Base-by-base conservation (phyloP, 2,888 invertebrate species). In the Diaperis boleti region DNA sequence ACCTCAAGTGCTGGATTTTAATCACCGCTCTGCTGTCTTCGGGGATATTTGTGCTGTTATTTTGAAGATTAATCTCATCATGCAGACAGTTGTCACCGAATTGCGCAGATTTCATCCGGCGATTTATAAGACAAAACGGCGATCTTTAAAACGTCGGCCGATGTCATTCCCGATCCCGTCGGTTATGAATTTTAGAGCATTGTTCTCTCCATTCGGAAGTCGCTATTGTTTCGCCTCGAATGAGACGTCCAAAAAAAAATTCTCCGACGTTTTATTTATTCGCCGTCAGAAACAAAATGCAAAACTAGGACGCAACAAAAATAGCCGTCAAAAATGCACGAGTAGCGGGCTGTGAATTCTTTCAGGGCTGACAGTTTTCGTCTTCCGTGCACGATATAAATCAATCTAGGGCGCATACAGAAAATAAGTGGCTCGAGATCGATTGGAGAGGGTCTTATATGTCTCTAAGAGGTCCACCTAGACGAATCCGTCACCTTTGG, bases 381-480 rank as follows among this genome's bases (percentile, higher is more conserved):
- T 55, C 63, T 55, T 59, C 54, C 67, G 67, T 66, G 49, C 60
- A 67, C 65, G 69, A 70, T 72, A 72, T 69, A 72, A 74, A 75
- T 74, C 74, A 75, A 75, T 75, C 75, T n/a, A n/a, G n/a, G n/a
- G n/a, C n/a, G n/a, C n/a, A n/a, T n/a, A n/a, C n/a, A n/a, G n/a
- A n/a, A n/a, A n/a, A n/a, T n/a, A n/a, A n/a, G n/a, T n/a, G n/a
- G n/a, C n/a, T n/a, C n/a, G n/a, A n/a, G n/a, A n/a, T n/a, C n/a
- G n/a, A n/a, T n/a, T n/a, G n/a, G n/a, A n/a, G n/a, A n/a, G n/a
- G n/a, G n/a, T n/a, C n/a, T n/a, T n/a, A n/a, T n/a, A n/a, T n/a
- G n/a, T n/a, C n/a, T n/a, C n/a, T n/a, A n/a, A n/a, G n/a, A n/a
- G n/a, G n/a, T n/a, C n/a, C n/a, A n/a, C n/a, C n/a, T n/a, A n/a